These are phyloP conservation scores for Lochmaea crataegi DNA, from an alignment of 2,888 invertebrate genomes.

Conservation along the genomic window DNA sequence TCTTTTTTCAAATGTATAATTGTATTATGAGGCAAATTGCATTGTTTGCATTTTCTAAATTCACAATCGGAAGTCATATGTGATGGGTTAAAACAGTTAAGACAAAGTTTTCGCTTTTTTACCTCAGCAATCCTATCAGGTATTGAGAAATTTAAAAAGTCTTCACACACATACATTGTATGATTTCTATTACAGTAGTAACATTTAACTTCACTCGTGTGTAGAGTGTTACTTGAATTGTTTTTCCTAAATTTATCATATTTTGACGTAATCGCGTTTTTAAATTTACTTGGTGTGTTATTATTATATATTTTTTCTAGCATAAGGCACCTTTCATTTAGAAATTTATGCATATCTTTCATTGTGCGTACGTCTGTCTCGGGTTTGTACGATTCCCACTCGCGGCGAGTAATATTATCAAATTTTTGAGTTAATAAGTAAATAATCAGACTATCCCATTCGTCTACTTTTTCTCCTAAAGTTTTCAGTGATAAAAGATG, in stretches of 20 bases:
- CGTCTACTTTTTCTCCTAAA: slow-evolving; percentile 20
- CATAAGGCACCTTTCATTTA: slow-evolving; percentile 29
- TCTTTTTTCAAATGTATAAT: too few species aligned
- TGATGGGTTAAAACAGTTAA: slow-evolving; percentile 26
- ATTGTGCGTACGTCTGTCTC: slow-evolving; percentile 29
- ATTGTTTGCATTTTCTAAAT: too few species aligned
- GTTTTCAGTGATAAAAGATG: slow-evolving; percentile 26
- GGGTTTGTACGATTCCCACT: slow-evolving; percentile 31
- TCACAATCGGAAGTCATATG: too few species aligned
- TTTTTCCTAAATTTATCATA: slow-evolving; percentile 1
- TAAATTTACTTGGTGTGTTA: slow-evolving; percentile 12
- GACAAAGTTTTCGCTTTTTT: slow-evolving; percentile 30
- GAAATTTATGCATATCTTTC: slow-evolving; percentile 29
- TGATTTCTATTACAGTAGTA: slow-evolving; percentile 28
- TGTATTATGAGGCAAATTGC: too few species aligned
- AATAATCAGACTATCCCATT: slow-evolving; percentile 34
- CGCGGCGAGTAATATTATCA: slow-evolving; percentile 32
- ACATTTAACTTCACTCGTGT: slow-evolving; percentile 12
- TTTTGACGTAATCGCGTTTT: background rate
- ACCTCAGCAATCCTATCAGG: slow-evolving; percentile 24
- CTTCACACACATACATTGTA: slow-evolving; percentile 18
- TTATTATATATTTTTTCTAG: slow-evolving; percentile 28
- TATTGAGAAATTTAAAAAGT: slow-evolving; percentile 29
- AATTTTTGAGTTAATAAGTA: slow-evolving; percentile 36
- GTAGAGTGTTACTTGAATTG: slow-evolving; percentile 6